Evolutionary conservation across 2,888 invertebrate species (phyloP), one percentile per base, ranked within the genome.

Genomic region (Ditula angustiorana): DNA sequence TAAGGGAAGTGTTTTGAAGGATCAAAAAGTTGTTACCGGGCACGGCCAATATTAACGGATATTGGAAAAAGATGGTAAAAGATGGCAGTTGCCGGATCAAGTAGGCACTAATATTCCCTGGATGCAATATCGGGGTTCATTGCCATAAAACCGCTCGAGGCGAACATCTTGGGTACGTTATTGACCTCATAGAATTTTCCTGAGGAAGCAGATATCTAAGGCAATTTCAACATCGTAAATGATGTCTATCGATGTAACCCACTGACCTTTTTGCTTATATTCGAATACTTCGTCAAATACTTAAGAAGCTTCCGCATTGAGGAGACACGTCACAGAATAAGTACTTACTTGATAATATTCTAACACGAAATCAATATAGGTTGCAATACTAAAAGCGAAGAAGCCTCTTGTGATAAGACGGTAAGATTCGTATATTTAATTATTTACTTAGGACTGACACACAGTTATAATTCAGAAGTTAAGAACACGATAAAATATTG

Each of bases 61-160:
- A 88, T 90, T 87, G 87, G 87, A 83, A 86, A 86, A 85, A 85
- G 83, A 85, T 84, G 83, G 81, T 81, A 78, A 83, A 84, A 83
- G 83, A 84, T 82, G 83, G 81, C 79, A 81, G 82, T 83, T 79
- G 75, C 76, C 82, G 85, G 87, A 87, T 88, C 85, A 85, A 81
- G 80, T 81, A 82, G 82, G 78, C 82, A 85, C 86, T 88, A 86
- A 89, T 88, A 88, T 83, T 85, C 81, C 76, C 74, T 75, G 79
- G 82, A 79, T 86, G 85, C 86, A 87, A 87, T 87, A 87, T 86
- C 85, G 80, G 71, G 77, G 79, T 78, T 87, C 85, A 81, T 85
- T 85, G 82, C 86, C 83, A 83, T 88, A 86, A 89, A 88, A 87
- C 78, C 84, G 82, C 83, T 80, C 74, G 69, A 76, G 79, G 86